phyloP scores from a whole-genome alignment of 1,140 invertebrate species.

The Formica exsecta region DNA sequence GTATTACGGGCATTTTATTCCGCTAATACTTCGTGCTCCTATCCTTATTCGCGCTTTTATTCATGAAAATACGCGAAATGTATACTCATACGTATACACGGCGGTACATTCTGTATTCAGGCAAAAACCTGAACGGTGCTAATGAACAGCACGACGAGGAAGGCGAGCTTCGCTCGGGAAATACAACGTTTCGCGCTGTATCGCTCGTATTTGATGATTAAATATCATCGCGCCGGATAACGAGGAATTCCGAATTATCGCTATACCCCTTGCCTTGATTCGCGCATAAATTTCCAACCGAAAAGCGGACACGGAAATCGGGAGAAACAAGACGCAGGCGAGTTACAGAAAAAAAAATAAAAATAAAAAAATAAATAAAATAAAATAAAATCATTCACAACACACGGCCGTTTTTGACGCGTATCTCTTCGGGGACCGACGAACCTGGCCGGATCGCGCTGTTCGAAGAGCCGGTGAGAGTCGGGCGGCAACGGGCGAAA shows the following conservation, averaged over 20 bases:
- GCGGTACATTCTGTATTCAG: slow-evolving; percentile 36
- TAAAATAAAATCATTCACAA: slow-evolving; percentile 9
- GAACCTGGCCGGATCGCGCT: slow-evolving; percentile 29
- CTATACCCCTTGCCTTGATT: background rate
- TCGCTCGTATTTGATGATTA: slow-evolving; percentile 35
- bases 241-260: background rate
- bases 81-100: slow-evolving; percentile 6
- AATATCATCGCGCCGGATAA: slow-evolving; percentile 18
- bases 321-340: background rate
- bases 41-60: slow-evolving; percentile 73
- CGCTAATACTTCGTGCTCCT: slow-evolving; percentile 69
- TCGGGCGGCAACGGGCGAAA: slow-evolving; percentile 35
- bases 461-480: slow-evolving; percentile 41
- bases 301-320: slow-evolving; percentile 9
- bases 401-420: slow-evolving; percentile 50
- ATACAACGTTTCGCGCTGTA: background rate
- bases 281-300: background rate
- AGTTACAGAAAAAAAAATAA: background rate
- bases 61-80: slow-evolving; percentile 68
- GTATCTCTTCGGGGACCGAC: slow-evolving; percentile 62
- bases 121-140: slow-evolving; percentile 52
- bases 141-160: slow-evolving; percentile 59
- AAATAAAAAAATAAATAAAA: no score
- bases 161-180: background rate
- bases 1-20: slow-evolving; percentile 74